Evolutionary conservation across 2,113 vertebrate species (phyloP).

Genomic region (Cyprinodon tularosa): DNA sequence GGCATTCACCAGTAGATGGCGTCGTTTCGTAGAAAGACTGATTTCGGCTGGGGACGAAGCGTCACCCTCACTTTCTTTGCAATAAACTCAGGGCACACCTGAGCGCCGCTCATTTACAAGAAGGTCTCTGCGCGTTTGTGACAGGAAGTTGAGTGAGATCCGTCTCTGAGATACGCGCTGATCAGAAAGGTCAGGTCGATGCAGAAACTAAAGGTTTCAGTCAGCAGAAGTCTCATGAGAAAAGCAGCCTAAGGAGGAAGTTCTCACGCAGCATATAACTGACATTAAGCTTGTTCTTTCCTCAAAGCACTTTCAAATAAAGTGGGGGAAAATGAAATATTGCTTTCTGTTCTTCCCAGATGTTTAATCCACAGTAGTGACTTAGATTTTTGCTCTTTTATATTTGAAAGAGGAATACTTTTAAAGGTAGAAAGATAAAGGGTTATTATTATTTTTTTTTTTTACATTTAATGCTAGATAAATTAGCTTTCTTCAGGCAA

Average conservation of each 20-base stretch:
- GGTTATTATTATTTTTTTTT: no score
- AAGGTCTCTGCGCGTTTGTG: not conserved
- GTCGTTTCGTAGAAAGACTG: not conserved
- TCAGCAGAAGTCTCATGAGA: not conserved
- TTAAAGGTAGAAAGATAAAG: no score
- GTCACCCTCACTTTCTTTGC: not conserved
- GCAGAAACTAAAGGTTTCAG: not conserved
- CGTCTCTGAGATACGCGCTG: not conserved
- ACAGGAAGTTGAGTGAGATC: not conserved
- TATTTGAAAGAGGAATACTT: no score
- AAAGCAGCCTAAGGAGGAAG: not conserved
- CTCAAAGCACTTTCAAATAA: not conserved
- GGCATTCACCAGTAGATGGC: not conserved
- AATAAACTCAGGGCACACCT: not conserved
- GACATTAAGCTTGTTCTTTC: not conserved
- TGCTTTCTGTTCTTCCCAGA: not conserved
- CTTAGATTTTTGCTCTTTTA: no score
- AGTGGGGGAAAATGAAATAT: not conserved
- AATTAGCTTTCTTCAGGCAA: no score
- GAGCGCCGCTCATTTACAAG: not conserved
- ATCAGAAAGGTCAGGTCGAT: not conserved
- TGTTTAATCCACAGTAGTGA: not conserved
- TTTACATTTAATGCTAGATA: no score
- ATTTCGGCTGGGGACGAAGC: not conserved
- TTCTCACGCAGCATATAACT: not conserved